Conservation (phyloP, 2,888 invertebrate species). For the Melinaea menophilus region DNA sequence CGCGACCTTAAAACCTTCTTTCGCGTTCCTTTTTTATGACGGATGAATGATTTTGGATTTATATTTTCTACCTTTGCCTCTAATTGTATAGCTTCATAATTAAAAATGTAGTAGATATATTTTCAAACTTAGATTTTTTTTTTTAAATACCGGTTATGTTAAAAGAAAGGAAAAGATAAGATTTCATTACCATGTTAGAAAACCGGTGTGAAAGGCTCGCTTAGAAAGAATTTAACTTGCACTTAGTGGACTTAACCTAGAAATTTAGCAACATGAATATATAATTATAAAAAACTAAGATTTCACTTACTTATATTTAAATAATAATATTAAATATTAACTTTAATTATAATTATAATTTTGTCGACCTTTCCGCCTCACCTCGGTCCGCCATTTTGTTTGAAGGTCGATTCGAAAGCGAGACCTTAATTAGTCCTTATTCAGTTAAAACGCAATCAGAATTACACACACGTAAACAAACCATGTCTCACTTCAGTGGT, state of each 20-base stretch:
- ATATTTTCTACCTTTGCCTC: too few species aligned
- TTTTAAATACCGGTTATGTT: background rate
- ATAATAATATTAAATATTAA: too few species aligned
- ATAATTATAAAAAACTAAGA: constrained; percentile 14
- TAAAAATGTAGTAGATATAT: too few species aligned
- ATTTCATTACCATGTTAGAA: constrained; percentile 2
- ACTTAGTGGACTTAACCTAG: constrained; percentile 31
- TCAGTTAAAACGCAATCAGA: constrained; percentile 28
- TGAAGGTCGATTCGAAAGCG: constrained; percentile 34
- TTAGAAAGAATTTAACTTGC: constrained; percentile 30
- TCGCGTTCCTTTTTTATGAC: constrained; percentile 1
- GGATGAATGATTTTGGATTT: background rate
- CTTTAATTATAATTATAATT: background rate
- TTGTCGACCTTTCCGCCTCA: constrained; percentile 19
- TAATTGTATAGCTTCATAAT: too few species aligned
- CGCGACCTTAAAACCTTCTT: constrained; percentile 9
- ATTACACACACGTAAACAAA: constrained; percentile 17
- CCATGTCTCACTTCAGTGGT: constrained; percentile 15
- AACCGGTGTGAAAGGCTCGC: constrained; percentile 37
- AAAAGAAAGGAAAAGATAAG: background rate
- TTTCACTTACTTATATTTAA: too few species aligned
- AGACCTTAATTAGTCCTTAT: constrained; percentile 31
- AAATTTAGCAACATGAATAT: constrained; percentile 34
- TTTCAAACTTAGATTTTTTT: too few species aligned
- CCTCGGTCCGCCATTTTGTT: constrained; percentile 17